Evolutionary conservation across 2,888 invertebrate species (phyloP).

Genomic region (Hypena proboscidalis): DNA sequence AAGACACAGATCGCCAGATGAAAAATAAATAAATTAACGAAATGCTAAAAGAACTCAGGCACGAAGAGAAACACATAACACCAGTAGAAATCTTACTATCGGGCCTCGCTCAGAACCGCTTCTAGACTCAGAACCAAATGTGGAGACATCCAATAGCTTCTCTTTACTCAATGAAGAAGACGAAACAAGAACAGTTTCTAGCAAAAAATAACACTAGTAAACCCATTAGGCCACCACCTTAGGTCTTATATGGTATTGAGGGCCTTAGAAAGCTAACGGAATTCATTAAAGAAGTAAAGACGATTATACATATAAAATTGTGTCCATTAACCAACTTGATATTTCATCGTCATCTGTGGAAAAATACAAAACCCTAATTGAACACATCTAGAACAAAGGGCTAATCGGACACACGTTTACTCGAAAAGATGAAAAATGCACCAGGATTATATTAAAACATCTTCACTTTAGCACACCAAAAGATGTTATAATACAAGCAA

Average conservation of each 20-base stretch:
- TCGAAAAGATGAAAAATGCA: too few relatives aligned
- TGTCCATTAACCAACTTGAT: not conserved
- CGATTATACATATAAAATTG: not conserved
- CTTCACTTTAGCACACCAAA: not conserved
- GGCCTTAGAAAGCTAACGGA: not conserved
- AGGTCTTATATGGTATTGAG: not conserved
- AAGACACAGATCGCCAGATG: too few relatives aligned
- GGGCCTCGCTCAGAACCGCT: too few relatives aligned
- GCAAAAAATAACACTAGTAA: too few relatives aligned
- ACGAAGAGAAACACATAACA: too few relatives aligned
- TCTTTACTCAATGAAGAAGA: too few relatives aligned
- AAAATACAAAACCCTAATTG: not conserved
- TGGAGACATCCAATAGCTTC: too few relatives aligned
- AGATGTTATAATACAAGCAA: not conserved
- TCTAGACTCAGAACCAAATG: too few relatives aligned
- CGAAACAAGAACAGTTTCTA: too few relatives aligned
- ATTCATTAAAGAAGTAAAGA: not conserved
- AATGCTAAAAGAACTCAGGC: too few relatives aligned
- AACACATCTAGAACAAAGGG: not conserved
- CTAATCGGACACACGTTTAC: not conserved
- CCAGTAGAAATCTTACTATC: too few relatives aligned
- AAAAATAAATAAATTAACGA: too few relatives aligned
- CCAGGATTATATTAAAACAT: not conserved
- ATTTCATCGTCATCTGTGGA: not conserved
- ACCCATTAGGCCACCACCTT: slow-evolving; percentile 4